A percentile compares a stretch with the other conserved stretches of the same genome.
These are phyloP conservation scores for Hoplostethus mediterraneus DNA, from an alignment of 2,797 vertebrate genomes.

Conservation along the genomic window DNA sequence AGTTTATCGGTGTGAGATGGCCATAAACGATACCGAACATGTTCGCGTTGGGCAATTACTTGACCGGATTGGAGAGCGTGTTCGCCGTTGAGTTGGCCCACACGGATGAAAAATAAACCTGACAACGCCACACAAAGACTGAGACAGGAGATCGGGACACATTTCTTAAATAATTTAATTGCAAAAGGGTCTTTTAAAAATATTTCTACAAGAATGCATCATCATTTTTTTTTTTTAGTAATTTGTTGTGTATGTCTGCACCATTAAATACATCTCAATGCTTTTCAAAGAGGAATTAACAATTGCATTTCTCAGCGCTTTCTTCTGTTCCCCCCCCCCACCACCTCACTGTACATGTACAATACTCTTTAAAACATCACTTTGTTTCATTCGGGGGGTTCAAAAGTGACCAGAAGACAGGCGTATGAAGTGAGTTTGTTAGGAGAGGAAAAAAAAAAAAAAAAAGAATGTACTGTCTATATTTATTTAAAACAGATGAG, in stretches of 20 bases:
- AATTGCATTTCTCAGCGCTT: constrained; percentile 73
- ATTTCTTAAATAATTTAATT: constrained; percentile 96
- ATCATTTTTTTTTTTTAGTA: constrained; percentile 70
- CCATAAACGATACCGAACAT: constrained; percentile 53
- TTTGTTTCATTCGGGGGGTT: constrained; percentile 52
- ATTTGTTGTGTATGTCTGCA: constrained; percentile 80
- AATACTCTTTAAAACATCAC: constrained; percentile 67
- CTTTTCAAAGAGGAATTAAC: constrained; percentile 78
- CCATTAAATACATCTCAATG: constrained; percentile 83
- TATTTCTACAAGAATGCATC: constrained; percentile 91
- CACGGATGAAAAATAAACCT: constrained; percentile 13
- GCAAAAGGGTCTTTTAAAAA: constrained; percentile 92
- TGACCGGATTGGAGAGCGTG: constrained; percentile 17
- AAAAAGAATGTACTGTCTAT: constrained; percentile 47
- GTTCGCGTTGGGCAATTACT: constrained; percentile 43
- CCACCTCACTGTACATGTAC: constrained; percentile 74
- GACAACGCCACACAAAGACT: constrained; percentile 66
- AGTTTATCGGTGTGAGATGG: constrained; percentile 37
- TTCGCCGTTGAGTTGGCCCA: constrained; percentile 16
- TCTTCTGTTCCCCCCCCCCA: constrained; percentile 16
- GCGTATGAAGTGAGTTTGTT: constrained; percentile 61
- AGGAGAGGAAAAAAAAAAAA: constrained; percentile 62
- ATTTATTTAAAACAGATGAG: constrained; percentile 71
- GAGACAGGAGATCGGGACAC: constrained; percentile 67
- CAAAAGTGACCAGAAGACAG: constrained; percentile 72